Percentiles rank a stretch among this genome's conserved stretches.
Evolutionary conservation across 2,888 invertebrate species (phyloP).

Genomic region (Formica aserva): DNA sequence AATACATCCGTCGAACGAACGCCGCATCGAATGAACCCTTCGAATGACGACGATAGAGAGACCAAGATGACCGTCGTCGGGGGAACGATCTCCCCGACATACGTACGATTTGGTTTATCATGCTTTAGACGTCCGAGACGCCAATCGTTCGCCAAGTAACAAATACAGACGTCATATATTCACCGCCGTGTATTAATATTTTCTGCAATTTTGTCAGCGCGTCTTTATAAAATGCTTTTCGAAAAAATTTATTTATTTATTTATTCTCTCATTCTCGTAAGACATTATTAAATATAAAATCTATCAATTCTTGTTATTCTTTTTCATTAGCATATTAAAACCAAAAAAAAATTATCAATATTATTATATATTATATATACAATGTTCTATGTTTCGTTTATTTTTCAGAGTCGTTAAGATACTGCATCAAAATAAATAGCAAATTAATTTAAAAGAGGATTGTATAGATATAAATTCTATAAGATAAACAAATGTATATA

Average conservation of each 20-base stretch:
- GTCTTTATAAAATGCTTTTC: not conserved
- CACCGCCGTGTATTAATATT: not conserved
- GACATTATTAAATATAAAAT: not conserved
- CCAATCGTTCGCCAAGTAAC: conserved; percentile 1
- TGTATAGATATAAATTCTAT: not conserved
- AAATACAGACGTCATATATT: not conserved
- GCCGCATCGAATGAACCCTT: conserved; percentile 48
- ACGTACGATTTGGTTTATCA: conserved; percentile 16
- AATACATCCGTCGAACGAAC: conserved; percentile 68
- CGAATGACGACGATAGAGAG: conserved; percentile 54
- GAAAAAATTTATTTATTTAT: too few relatives aligned
- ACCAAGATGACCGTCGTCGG: conserved; percentile 58
- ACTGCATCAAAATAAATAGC: not conserved
- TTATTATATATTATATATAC: not conserved
- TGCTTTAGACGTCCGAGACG: not conserved
- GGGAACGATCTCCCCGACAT: conserved; percentile 53
- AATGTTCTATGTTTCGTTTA: not conserved
- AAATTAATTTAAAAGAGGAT: not conserved
- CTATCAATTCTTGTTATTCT: not conserved
- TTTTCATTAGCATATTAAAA: not conserved
- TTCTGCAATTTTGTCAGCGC: not conserved
- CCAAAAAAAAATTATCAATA: not conserved
- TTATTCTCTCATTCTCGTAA: not conserved
- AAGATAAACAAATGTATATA: not conserved
- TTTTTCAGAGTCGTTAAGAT: not conserved